Conservation (phyloP, 2,797 vertebrate species). For the Acridotheres tristis region DNA sequence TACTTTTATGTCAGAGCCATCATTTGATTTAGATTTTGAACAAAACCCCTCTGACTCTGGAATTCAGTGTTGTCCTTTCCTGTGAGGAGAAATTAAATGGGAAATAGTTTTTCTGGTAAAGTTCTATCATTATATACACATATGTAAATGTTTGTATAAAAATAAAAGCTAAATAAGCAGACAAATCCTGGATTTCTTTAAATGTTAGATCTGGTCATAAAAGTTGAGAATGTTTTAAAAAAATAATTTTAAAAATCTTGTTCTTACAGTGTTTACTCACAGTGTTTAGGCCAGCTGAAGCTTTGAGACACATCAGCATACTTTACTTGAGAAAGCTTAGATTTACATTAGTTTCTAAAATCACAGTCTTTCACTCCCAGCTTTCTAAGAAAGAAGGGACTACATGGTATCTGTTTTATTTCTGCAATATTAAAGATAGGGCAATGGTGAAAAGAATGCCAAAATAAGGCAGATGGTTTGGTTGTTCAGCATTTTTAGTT, state of each 20-base stretch:
- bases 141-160: not conserved
- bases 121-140: not conserved
- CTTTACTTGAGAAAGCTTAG: conserved; percentile 3
- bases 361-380: not conserved
- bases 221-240: not conserved
- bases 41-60: not conserved
- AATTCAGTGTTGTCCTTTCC: not conserved
- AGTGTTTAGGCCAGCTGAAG: not conserved
- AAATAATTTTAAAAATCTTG: fast-evolving
- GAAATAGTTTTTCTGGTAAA: not conserved
- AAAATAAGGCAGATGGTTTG: not conserved
- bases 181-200: not conserved
- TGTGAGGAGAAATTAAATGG: not conserved
- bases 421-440: not conserved
- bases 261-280: not conserved
- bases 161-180: not conserved
- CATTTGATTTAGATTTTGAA: not conserved
- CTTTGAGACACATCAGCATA: not conserved
- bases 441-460: not conserved
- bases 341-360: conserved; percentile 15
- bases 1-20: not conserved
- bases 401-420: not conserved
- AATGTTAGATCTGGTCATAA: not conserved
- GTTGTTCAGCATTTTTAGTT: not conserved
- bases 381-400: conserved; percentile 8